Evolutionary conservation across 2,797 vertebrate species (phyloP).

Genomic region (Labeo calbasu): DNA sequence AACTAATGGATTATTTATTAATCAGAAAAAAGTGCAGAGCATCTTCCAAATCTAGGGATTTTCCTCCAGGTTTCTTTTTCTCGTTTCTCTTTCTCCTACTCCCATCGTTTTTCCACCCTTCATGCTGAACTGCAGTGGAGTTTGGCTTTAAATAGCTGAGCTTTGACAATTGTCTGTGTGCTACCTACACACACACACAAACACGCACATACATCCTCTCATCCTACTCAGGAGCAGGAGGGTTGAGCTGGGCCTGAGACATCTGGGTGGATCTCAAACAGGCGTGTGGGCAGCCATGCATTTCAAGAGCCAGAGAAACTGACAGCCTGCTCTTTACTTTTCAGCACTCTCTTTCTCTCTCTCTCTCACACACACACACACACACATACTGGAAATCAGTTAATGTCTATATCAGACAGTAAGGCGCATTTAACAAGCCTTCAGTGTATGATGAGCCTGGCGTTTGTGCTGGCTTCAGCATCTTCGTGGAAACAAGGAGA

Average conservation of each 20-base stretch:
- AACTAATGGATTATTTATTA: neutral
- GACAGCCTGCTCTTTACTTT: constrained; percentile 60
- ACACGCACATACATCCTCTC: constrained; percentile 51
- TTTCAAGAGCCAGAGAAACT: constrained; percentile 56
- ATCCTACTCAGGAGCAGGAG: constrained; percentile 55
- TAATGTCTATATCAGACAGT: constrained; percentile 48
- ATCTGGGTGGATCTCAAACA: constrained; percentile 63
- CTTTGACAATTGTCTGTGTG: constrained; percentile 61
- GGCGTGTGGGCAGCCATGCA: constrained; percentile 60
- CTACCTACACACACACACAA: constrained; percentile 49
- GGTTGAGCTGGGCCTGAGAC: constrained; percentile 59
- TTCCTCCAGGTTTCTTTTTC: constrained; percentile 33
- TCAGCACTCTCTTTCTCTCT: constrained; percentile 28
- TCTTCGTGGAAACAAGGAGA: constrained; percentile 27
- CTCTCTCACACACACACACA: constrained; percentile 20
- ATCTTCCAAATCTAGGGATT: constrained; percentile 23
- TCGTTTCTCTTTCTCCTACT: constrained; percentile 33
- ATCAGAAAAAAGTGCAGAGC: neutral
- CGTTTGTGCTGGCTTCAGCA: constrained; percentile 34
- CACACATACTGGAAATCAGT: constrained; percentile 39
- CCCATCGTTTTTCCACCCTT: constrained; percentile 24
- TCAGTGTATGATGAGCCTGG: constrained; percentile 32
- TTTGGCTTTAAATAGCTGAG: constrained; percentile 64
- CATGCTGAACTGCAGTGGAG: constrained; percentile 57
- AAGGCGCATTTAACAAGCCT: constrained; percentile 37